Percentiles rank a stretch among this genome's conserved stretches.
Evolutionary conservation across 2,888 invertebrate genomes (phyloP).

Genomic region (Dendrolimus houi): DNA sequence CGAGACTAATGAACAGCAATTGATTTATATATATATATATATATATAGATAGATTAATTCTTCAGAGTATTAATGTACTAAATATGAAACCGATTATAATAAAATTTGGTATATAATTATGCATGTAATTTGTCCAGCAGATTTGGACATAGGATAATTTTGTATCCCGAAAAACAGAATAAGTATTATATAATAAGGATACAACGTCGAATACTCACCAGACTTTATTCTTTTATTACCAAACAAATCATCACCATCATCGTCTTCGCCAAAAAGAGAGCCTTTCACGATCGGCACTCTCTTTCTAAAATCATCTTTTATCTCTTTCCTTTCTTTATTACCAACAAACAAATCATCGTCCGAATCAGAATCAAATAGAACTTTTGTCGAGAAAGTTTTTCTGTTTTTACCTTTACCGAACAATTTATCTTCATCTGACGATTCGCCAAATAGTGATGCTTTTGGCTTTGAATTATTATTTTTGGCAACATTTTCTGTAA

Average conservation of each 20-base stretch:
- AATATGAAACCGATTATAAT: too few relatives aligned
- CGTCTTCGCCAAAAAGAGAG: conserved; percentile 53
- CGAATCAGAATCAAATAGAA: conserved; percentile 50
- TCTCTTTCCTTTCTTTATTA: conserved; percentile 15
- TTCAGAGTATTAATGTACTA: too few relatives aligned
- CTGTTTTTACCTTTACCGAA: conserved; percentile 31
- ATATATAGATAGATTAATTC: too few relatives aligned
- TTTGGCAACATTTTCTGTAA: conserved; percentile 12
- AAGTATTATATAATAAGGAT: neutral
- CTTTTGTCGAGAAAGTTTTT: neutral
- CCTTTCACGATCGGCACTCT: conserved; percentile 17
- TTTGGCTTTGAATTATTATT: conserved; percentile 9
- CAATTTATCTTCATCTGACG: conserved; percentile 46
- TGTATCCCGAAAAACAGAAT: too few relatives aligned
- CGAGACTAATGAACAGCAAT: too few relatives aligned
- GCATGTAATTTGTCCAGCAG: too few relatives aligned
- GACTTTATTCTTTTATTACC: conserved; percentile 30
- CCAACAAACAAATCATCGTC: conserved; percentile 48
- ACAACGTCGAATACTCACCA: conserved; percentile 24
- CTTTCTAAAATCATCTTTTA: conserved; percentile 10
- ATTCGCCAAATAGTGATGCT: conserved; percentile 38
- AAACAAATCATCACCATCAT: conserved; percentile 53
- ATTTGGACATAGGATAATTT: too few relatives aligned
- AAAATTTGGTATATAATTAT: too few relatives aligned
- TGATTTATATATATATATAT: too few relatives aligned